A percentile compares a stretch with the other conserved stretches of the same genome.
Evolutionary conservation across 2,113 vertebrate species (phyloP).

Genomic region (Micronisus gabar): DNA sequence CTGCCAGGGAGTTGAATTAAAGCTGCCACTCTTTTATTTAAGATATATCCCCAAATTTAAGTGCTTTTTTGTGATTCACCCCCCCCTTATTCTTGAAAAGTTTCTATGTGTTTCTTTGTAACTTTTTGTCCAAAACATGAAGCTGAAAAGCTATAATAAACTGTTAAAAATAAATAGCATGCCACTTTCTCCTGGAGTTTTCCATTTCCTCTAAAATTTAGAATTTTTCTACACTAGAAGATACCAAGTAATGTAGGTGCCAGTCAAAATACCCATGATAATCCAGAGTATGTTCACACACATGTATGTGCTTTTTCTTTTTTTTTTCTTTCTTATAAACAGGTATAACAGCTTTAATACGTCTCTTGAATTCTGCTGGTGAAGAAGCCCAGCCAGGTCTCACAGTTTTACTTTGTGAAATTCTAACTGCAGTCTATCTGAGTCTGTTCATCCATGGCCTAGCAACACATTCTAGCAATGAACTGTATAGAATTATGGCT

Average conservation of each 20-base stretch:
- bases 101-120: neutral
- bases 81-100: neutral
- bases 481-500: conserved; percentile 89
- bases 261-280: neutral
- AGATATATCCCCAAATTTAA: neutral
- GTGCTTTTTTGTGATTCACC: neutral
- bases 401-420: conserved; percentile 91
- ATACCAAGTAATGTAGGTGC: neutral
- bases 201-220: neutral
- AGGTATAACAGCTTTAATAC: conserved; percentile 84
- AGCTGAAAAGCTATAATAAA: neutral
- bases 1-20: neutral
- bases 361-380: conserved; percentile 84
- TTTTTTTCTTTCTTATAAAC: neutral
- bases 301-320: rapidly evolving
- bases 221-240: neutral
- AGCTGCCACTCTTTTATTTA: neutral
- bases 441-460: conserved; percentile 95
- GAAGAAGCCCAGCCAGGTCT: conserved; percentile 92
- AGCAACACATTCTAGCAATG: conserved; percentile 93
- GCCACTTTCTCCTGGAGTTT: neutral
- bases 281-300: neutral
- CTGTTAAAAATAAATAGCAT: neutral
- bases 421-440: conserved; percentile 92
- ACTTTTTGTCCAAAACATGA: neutral